These are phyloP conservation scores for Crematogaster levior DNA, from an alignment of 2,888 invertebrate genomes.

Conservation along the genomic window DNA sequence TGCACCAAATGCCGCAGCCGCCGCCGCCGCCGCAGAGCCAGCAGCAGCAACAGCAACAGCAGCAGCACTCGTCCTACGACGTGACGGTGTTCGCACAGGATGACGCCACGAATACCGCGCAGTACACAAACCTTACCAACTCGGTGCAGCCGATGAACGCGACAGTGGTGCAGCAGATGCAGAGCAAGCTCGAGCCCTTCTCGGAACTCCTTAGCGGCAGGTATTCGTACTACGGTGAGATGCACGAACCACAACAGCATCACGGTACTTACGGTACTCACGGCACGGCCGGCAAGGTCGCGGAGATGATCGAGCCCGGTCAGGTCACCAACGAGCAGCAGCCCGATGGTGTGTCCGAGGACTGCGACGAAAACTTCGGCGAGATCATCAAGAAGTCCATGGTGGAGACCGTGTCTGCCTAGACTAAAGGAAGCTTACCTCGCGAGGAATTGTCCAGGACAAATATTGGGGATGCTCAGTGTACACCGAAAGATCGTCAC, in stretches of 20 bases:
- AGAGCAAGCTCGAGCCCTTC: constrained; percentile 90
- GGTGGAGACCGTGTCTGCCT: constrained; percentile 95
- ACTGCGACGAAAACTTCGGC: constrained; percentile 92
- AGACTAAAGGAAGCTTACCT: constrained; percentile 73
- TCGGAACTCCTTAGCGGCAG: constrained; percentile 88
- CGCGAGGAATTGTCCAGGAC: not conserved
- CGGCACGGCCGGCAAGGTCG: constrained; percentile 57
- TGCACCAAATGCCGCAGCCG: not conserved
- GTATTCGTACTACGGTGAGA: constrained; percentile 86
- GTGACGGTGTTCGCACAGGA: constrained; percentile 81
- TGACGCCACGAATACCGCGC: constrained; percentile 85
- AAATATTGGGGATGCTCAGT: not conserved
- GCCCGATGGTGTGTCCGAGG: constrained; percentile 73
- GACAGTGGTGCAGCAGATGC: constrained; percentile 80
- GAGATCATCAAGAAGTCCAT: constrained; percentile 97
- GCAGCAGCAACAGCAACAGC: constrained; percentile 21
- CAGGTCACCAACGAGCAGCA: constrained; percentile 61
- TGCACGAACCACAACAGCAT: constrained; percentile 76
- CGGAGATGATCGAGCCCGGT: constrained; percentile 62
- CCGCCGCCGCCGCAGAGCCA: not conserved
- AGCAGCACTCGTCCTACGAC: constrained; percentile 71
- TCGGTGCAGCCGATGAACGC: constrained; percentile 86
- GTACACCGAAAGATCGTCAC: not conserved
- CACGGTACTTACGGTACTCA: constrained; percentile 68
- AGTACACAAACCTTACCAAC: constrained; percentile 89